These are phyloP conservation scores for Channa maculata DNA, from an alignment of 2,113 vertebrate species.

Conservation along the genomic window DNA sequence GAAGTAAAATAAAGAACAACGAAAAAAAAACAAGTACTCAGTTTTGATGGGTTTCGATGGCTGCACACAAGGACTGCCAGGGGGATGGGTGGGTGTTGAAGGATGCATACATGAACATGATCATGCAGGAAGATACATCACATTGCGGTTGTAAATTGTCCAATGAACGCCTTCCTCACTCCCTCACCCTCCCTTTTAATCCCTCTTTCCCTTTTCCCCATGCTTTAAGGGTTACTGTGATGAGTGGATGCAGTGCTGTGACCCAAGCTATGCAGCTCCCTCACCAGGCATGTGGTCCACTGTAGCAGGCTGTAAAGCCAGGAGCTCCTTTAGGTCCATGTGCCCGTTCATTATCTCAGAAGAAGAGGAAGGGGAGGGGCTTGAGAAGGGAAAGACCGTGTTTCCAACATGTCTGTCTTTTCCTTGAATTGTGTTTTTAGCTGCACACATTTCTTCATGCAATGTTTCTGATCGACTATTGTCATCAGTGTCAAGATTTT, in stretches of 20 bases:
- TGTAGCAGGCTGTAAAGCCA: slow-evolving; percentile 80
- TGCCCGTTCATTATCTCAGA: slow-evolving; percentile 82
- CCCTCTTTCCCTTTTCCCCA: slow-evolving; percentile 31
- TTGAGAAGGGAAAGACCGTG: slow-evolving; percentile 28
- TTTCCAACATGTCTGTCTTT: slow-evolving; percentile 52
- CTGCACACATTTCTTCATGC: slow-evolving; percentile 1
- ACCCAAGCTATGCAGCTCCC: slow-evolving; percentile 89
- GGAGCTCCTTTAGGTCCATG: slow-evolving; percentile 88
- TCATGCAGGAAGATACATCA: slow-evolving; percentile 46
- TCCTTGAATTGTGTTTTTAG: slow-evolving; percentile 10
- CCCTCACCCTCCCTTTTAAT: slow-evolving; percentile 51
- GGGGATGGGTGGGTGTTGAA: slow-evolving; percentile 57
- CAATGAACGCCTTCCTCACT: slow-evolving; percentile 83
- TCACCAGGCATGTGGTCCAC: slow-evolving; percentile 95
- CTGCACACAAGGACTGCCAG: slow-evolving; percentile 64
- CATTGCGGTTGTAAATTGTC: slow-evolving; percentile 79
- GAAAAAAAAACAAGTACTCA: slow-evolving; percentile 70
- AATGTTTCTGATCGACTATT: slow-evolving; percentile 16
- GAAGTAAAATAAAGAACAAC: slow-evolving; percentile 20
- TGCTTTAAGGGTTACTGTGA: slow-evolving; percentile 47
- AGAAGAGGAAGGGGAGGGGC: slow-evolving; percentile 51
- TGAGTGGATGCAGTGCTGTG: slow-evolving; percentile 72
- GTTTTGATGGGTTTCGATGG: slow-evolving; percentile 45
- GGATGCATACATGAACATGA: slow-evolving; percentile 47
- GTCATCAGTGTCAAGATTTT: slow-evolving; percentile 69